Base-by-base conservation (phyloP, 2,888 invertebrate species). In the Glyphotaelius pellucidus region DNA sequence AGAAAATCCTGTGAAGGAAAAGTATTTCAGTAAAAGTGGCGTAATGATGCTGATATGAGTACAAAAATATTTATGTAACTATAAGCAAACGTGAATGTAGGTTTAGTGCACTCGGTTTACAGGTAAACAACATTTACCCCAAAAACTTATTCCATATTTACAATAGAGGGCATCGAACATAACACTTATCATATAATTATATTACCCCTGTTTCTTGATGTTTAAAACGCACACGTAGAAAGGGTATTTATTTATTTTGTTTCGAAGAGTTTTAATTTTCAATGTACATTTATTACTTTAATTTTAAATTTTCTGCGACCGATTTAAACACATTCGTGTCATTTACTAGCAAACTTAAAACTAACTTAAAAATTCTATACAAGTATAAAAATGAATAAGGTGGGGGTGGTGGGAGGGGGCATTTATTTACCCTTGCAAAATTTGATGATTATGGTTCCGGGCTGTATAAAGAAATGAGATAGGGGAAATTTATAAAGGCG, bases 401-500 rank as follows among this genome's bases (percentile, higher is more conserved):
- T n/a, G n/a, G n/a, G n/a, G n/a, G n/a, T n/a, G n/a, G n/a, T n/a
- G n/a, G n/a, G n/a, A n/a, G n/a, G n/a, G n/a, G 9, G 25, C 67
- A 67, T 67, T 67, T 67, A 67, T 67, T 67, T 67, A 67, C 67
- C 52, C 9, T 67, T 67, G 67, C 67, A 67, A 67, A 67, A 9
- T n/a, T 67, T 52, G 52, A 5, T 52, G 52, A 19, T 52, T 52
- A 19, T 19, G 52, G 52, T 52, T 67, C 25, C 1, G 67, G 25
- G 67, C n/a, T 67, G 9, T 25, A n/a, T 67, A 25, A n/a, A 67
- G 67, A 25, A 67, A 67, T 25, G 25, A 84, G 84, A 84, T 38
- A 84, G 84, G 84, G 30, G 4, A 86, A 86, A 31, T 86, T 38
- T 86, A 47, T 86, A 86, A 42, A 30, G 47, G 47, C 25, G 47